A percentile compares a stretch with the other conserved stretches of the same genome.
Conservation (phyloP, 2,888 invertebrate species). For the Calameuta pallipes region DNA sequence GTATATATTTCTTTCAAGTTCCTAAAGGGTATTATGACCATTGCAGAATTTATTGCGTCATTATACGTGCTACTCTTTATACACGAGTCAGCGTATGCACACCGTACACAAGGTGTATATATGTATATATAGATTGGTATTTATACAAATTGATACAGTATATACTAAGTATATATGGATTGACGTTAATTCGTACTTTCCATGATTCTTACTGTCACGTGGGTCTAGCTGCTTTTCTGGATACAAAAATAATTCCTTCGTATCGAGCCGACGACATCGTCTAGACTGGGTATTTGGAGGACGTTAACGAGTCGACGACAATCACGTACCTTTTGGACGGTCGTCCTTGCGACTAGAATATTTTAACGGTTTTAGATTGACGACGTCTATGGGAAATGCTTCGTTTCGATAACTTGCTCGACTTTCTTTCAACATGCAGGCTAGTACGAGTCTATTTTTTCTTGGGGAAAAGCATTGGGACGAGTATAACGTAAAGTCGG, state of each 20-base stretch:
- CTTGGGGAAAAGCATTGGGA: background rate
- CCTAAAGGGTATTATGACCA: background rate
- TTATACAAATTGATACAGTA: no score
- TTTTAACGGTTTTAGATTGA: background rate
- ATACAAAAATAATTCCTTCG: background rate
- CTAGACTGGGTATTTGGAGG: background rate
- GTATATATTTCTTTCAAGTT: background rate
- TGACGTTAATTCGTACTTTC: background rate
- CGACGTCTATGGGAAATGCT: background rate
- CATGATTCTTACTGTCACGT: background rate
- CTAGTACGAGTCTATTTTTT: background rate
- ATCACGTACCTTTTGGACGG: background rate
- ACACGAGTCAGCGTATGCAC: background rate
- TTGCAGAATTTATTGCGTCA: background rate
- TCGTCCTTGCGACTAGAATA: background rate
- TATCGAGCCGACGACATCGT: background rate
- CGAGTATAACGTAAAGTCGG: background rate
- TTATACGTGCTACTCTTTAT: background rate
- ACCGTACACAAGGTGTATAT: no score
- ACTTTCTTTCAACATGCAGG: background rate
- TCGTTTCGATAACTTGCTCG: background rate
- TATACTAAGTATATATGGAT: background rate
- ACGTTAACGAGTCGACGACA: background rate
- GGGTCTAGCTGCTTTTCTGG: background rate
- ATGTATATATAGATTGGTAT: no score